Conservation (phyloP, 1,140 invertebrate genomes). For the Dreissena polymorpha region DNA sequence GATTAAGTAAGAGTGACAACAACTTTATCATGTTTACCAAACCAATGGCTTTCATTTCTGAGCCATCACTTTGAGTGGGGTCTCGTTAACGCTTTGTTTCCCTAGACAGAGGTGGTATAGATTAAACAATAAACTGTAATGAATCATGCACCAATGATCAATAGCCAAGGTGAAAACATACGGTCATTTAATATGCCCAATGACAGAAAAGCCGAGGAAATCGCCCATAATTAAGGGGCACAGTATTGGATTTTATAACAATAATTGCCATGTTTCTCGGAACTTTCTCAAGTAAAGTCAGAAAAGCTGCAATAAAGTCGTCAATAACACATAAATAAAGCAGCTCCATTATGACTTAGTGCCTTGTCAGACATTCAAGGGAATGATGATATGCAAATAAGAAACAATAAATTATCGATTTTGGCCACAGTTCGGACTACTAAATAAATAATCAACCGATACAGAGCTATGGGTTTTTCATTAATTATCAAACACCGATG, state of each 20-base stretch:
- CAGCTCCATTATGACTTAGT: neutral
- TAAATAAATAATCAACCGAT: too few relatives aligned
- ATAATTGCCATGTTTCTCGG: constrained; percentile 20
- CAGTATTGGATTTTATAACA: constrained; percentile 34
- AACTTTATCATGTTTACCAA: too few relatives aligned
- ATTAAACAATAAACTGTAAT: constrained; percentile 20
- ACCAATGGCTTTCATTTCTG: too few relatives aligned
- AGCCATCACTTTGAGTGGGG: too few relatives aligned
- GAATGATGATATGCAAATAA: neutral
- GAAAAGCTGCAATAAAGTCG: constrained; percentile 17
- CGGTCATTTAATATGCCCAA: constrained; percentile 8
- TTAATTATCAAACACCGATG: too few relatives aligned
- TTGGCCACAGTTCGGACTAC: too few relatives aligned
- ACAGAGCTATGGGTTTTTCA: too few relatives aligned
- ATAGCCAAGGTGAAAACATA: constrained; percentile 19
- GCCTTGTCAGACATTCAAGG: neutral
- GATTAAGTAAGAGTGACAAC: too few relatives aligned
- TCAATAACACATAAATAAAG: constrained; percentile 44
- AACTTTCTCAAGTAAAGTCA: constrained; percentile 19
- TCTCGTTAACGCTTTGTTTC: too few relatives aligned
- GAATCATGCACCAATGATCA: constrained; percentile 12
- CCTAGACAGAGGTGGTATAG: constrained; percentile 4
- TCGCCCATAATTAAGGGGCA: constrained; percentile 6
- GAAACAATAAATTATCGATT: neutral
- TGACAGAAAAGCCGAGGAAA: constrained; percentile 23